Conservation (phyloP, 2,797 vertebrate genomes). For the Silurus lanzhouensis region DNA sequence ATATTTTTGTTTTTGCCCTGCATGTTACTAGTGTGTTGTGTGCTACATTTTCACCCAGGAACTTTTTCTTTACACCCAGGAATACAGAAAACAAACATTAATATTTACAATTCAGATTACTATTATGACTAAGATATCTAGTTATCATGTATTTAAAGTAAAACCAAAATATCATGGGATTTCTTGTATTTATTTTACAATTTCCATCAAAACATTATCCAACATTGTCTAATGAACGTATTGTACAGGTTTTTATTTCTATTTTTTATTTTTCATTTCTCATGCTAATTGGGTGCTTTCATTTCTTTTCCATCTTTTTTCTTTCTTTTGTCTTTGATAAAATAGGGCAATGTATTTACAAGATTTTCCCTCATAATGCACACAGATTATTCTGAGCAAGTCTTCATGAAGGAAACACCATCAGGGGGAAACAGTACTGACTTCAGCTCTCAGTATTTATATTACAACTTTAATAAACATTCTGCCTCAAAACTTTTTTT, state of each 20-base stretch:
- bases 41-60: neutral
- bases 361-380: slow-evolving; percentile 70
- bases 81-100: slow-evolving; percentile 64
- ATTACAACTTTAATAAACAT: neutral
- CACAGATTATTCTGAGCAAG: slow-evolving; percentile 66
- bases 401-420: slow-evolving; percentile 55
- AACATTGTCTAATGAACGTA: slow-evolving; percentile 79
- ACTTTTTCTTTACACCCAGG: slow-evolving; percentile 38
- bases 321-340: slow-evolving; percentile 64
- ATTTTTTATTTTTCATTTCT: slow-evolving; percentile 70
- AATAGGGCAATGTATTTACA: slow-evolving; percentile 79
- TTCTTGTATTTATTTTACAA: slow-evolving; percentile 66
- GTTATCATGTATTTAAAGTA: slow-evolving; percentile 81
- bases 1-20: neutral
- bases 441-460: neutral
- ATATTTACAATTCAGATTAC: slow-evolving; percentile 72
- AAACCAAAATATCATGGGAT: slow-evolving; percentile 79
- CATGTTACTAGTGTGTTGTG: slow-evolving; percentile 1
- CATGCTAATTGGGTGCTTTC: slow-evolving; percentile 80
- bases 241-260: slow-evolving; percentile 63
- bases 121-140: slow-evolving; percentile 77
- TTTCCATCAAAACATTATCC: slow-evolving; percentile 74
- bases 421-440: neutral
- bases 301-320: slow-evolving; percentile 63
- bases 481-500: neutral